Conservation (phyloP, 2,797 vertebrate genomes). For the Coracias cyanogaster region DNA sequence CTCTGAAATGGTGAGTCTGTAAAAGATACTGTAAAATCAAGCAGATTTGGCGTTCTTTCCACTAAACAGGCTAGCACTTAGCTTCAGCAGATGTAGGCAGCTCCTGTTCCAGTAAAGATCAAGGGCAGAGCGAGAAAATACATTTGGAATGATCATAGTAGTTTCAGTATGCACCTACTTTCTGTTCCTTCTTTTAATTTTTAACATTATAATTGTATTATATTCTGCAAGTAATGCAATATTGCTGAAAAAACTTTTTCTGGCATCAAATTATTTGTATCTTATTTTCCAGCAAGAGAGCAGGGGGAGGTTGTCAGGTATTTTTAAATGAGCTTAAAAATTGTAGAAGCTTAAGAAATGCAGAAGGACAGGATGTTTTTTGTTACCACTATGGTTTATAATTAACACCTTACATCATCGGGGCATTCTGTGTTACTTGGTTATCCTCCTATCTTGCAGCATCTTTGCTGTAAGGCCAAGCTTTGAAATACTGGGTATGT, state of each 20-base stretch:
- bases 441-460: background rate
- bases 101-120: conserved; percentile 10
- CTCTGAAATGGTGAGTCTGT: background rate
- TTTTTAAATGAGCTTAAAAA: background rate
- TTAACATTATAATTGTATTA: background rate
- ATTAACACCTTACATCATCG: background rate
- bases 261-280: background rate
- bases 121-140: conserved; percentile 23
- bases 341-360: background rate
- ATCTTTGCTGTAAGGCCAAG: background rate
- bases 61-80: background rate
- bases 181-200: background rate
- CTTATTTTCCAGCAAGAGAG: background rate
- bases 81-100: background rate
- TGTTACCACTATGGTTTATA: background rate
- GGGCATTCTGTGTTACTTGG: background rate
- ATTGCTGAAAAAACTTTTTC: background rate
- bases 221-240: background rate
- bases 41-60: background rate
- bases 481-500: background rate
- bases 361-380: background rate
- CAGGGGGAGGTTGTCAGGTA: background rate
- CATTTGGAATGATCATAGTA: background rate
- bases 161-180: background rate
- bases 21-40: background rate